Conservation (phyloP, 64 coral and sea anemone genomes). For the Actinia equina region DNA sequence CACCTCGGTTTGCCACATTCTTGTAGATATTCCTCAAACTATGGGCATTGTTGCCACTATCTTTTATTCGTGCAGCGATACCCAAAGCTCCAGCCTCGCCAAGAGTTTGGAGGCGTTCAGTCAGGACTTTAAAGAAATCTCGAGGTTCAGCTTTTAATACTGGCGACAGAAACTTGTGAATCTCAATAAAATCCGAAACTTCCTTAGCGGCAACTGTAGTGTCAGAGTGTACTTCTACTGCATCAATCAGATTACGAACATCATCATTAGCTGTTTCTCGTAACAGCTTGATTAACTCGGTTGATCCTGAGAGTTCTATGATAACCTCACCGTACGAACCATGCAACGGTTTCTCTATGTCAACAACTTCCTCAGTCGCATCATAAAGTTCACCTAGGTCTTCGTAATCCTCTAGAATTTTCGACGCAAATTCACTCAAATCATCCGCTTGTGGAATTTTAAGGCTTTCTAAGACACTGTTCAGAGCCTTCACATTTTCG, state of each 20-base stretch:
- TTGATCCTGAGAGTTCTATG: constrained; percentile 33
- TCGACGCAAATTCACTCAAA: not conserved
- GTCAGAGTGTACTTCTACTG: constrained; percentile 92
- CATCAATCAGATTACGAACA: constrained; percentile 74
- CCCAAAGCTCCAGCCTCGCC: constrained; percentile 11
- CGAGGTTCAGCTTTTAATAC: constrained; percentile 21
- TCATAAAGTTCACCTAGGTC: not conserved
- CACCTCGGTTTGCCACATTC: constrained; percentile 87
- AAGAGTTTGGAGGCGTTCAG: not conserved
- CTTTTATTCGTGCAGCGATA: constrained; percentile 80
- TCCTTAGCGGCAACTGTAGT: constrained; percentile 58
- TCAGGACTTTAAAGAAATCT: constrained; percentile 18
- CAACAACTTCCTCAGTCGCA: not conserved
- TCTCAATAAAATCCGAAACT: constrained; percentile 83
- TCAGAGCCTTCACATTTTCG: not conserved
- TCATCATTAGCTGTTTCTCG: constrained; percentile 79
- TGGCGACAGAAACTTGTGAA: constrained; percentile 62
- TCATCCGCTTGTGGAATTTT: not conserved
- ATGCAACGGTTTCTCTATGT: not conserved
- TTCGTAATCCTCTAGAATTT: not conserved
- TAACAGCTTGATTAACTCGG: constrained; percentile 58
- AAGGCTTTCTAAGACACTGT: not conserved
- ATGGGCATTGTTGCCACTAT: constrained; percentile 71
- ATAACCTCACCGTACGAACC: constrained; percentile 8
- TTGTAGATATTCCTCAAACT: constrained; percentile 76